These are phyloP conservation scores for Speoplatyrhinus poulsoni DNA, from an alignment of 2,113 vertebrate genomes.

Conservation along the genomic window DNA sequence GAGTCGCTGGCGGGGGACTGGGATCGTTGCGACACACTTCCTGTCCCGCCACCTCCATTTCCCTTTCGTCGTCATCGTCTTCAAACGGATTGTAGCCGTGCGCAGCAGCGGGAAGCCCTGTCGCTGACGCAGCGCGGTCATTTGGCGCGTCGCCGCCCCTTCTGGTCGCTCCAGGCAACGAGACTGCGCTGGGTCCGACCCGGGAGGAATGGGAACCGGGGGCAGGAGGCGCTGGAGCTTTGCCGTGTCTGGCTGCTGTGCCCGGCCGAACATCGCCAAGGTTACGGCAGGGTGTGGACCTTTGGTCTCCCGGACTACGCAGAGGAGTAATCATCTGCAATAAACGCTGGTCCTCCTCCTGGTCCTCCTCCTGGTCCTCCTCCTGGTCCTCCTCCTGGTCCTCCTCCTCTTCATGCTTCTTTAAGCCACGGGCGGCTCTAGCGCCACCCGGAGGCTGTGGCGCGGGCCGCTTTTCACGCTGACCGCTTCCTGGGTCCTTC, in stretches of 20 bases:
- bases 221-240: constrained; percentile 59
- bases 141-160: background rate
- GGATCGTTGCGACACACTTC: background rate
- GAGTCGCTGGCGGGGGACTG: background rate
- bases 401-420: constrained; percentile 15
- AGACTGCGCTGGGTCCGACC: background rate
- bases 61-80: constrained; percentile 36
- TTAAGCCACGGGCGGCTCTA: too few species aligned
- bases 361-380: constrained; percentile 35
- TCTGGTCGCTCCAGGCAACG: background rate
- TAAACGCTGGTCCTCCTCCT: constrained; percentile 30
- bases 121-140: background rate
- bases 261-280: constrained; percentile 6
- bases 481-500: constrained; percentile 24
- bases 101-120: background rate
- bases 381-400: constrained; percentile 44
- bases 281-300: background rate
- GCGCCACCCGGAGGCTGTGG: constrained; percentile 61
- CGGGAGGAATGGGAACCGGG: constrained; percentile 19
- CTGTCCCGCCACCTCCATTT: constrained; percentile 4
- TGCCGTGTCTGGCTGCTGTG: constrained; percentile 34
- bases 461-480: constrained; percentile 58
- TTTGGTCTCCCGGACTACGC: constrained; percentile 4
- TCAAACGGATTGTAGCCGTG: constrained; percentile 55
- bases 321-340: constrained; percentile 35